Conservation (phyloP, 2,113 vertebrate genomes). For the Pygoscelis adeliae region DNA sequence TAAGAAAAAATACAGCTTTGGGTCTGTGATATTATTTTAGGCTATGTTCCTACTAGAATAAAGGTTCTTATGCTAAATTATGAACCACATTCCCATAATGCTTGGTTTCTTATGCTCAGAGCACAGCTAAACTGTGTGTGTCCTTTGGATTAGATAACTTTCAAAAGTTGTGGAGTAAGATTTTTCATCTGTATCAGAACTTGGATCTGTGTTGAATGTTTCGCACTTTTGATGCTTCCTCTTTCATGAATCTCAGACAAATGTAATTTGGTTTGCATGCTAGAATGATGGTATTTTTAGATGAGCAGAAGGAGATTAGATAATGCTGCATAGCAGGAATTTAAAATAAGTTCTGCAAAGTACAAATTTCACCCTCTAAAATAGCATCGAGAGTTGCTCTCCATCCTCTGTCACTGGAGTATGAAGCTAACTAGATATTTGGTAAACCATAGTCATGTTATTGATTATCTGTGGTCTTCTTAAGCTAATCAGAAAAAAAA, state of each 20-base stretch:
- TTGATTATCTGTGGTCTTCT: background rate
- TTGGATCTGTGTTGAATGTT: conserved; percentile 25
- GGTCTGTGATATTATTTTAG: background rate
- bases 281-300: conserved; percentile 54
- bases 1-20: background rate
- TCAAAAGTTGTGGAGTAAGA: background rate
- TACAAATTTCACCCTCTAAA: conserved; percentile 24
- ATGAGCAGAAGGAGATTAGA: conserved; percentile 55
- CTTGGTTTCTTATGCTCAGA: background rate
- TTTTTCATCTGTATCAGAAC: conserved; percentile 33
- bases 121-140: background rate
- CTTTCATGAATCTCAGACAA: conserved; percentile 46
- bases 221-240: conserved; percentile 40
- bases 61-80: conserved; percentile 4
- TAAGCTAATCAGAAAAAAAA: background rate
- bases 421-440: background rate
- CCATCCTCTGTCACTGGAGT: background rate
- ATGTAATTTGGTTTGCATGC: conserved; percentile 45
- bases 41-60: background rate
- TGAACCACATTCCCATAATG: background rate
- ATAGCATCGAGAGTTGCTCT: background rate
- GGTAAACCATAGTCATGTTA: background rate
- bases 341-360: conserved; percentile 41
- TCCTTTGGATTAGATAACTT: conserved; percentile 45
- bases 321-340: conserved; percentile 36